Evolutionary conservation across 2,113 vertebrate species (phyloP).

Genomic region (Hyaena hyaena): DNA sequence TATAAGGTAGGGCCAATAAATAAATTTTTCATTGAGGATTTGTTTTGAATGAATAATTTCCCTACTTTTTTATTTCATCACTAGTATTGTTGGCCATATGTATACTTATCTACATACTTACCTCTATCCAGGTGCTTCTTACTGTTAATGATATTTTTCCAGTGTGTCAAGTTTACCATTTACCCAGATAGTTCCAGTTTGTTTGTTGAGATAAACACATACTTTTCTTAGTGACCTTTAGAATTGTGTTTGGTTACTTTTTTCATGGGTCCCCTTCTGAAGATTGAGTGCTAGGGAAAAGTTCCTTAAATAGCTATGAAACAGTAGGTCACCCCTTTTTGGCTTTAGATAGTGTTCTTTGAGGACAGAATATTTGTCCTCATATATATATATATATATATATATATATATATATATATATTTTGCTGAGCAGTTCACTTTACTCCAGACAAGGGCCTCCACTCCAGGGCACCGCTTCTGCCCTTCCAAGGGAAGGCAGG

Average conservation of each 20-base stretch:
- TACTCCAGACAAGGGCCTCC: not conserved
- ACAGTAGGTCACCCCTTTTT: not conserved
- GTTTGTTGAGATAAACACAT: not conserved
- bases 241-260: not conserved
- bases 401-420: no score
- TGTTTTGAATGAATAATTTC: not conserved
- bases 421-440: not conserved
- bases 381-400: no score
- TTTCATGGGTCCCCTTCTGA: not conserved
- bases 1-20: not conserved
- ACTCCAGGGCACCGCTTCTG: not conserved
- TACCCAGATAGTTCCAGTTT: not conserved
- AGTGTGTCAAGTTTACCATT: not conserved
- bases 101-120: not conserved
- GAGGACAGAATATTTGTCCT: not conserved
- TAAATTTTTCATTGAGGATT: not conserved
- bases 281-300: not conserved
- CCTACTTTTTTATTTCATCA: not conserved
- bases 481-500: no score
- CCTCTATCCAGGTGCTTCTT: not conserved
- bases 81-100: not conserved
- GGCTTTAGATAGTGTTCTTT: not conserved
- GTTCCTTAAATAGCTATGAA: not conserved
- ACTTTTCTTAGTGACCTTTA: not conserved
- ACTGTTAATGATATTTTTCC: not conserved